Conservation (phyloP, 2,888 invertebrate species). For the Dendrolimus pini region DNA sequence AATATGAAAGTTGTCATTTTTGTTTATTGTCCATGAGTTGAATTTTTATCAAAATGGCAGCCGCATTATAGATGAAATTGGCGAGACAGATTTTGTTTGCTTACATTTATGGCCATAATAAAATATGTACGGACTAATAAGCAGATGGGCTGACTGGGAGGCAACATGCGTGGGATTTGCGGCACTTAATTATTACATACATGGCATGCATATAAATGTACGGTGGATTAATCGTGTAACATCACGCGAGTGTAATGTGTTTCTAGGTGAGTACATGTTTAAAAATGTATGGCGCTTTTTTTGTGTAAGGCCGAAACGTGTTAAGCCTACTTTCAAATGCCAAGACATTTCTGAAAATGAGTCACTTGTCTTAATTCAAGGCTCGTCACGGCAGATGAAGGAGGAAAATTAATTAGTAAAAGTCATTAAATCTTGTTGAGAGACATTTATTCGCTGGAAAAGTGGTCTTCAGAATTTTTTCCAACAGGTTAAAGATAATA, state of each 20-base stretch:
- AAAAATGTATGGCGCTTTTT: neutral
- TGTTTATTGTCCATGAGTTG: too few species aligned
- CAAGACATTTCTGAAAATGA: too few species aligned
- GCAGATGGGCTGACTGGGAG: neutral
- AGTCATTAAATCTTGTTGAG: neutral
- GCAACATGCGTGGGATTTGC: constrained; percentile 2
- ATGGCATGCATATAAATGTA: constrained; percentile 25
- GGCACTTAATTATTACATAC: constrained; percentile 23
- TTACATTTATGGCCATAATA: neutral
- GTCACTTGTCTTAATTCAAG: too few species aligned
- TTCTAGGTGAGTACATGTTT: neutral
- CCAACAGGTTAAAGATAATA: neutral
- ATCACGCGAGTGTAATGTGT: constrained; percentile 18
- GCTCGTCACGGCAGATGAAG: too few species aligned
- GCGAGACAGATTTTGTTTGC: too few species aligned
- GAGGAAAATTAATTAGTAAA: neutral
- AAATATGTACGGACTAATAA: neutral
- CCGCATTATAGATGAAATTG: too few species aligned
- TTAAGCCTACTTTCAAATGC: neutral
- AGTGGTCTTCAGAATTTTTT: neutral
- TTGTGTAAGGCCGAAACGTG: neutral
- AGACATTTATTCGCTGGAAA: neutral
- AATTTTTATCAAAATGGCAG: too few species aligned
- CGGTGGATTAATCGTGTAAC: constrained; percentile 19
- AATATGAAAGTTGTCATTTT: too few species aligned